Percentiles rank a stretch among this genome's conserved stretches.
phyloP scores from a whole-genome alignment of 37 sponge, comb jelly and placozoan species.

The Halisarca cf. caerulea region DNA sequence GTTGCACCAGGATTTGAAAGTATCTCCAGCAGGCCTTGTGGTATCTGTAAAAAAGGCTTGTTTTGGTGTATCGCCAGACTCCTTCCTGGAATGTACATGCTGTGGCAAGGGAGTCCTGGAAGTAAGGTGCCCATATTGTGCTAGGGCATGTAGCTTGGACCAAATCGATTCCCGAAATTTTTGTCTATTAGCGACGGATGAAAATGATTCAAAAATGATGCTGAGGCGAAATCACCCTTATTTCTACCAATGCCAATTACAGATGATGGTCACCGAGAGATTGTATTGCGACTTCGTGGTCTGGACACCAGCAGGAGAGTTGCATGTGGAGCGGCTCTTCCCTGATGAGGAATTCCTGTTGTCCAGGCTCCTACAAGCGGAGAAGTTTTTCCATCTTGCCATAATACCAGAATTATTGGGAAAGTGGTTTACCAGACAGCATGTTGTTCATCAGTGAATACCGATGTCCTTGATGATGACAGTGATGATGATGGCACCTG shows the following conservation, averaged over 20 bases:
- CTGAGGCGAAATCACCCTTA: background rate
- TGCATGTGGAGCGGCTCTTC: background rate
- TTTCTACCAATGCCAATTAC: background rate
- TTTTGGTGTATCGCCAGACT: slow-evolving; percentile 34
- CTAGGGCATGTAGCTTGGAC: background rate
- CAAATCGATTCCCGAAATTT: background rate
- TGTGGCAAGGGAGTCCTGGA: slow-evolving; percentile 10
- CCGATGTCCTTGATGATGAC: background rate
- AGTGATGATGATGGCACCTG: background rate
- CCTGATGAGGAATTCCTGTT: background rate
- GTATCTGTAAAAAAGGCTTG: background rate
- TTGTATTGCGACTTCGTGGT: slow-evolving; percentile 28
- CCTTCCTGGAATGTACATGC: slow-evolving; percentile 22
- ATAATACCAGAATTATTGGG: background rate
- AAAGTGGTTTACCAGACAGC: background rate
- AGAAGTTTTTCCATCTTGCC: background rate
- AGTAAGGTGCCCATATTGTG: background rate
- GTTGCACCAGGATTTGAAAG: background rate
- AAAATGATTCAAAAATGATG: background rate
- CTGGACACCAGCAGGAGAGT: background rate
- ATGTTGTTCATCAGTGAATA: background rate
- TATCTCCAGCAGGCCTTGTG: slow-evolving; percentile 3
- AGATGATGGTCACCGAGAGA: background rate
- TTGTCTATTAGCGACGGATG: background rate
- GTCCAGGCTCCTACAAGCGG: background rate